phyloP scores from a whole-genome alignment of 2,113 vertebrate genomes.

The Pelvicachromis taeniatus region DNA sequence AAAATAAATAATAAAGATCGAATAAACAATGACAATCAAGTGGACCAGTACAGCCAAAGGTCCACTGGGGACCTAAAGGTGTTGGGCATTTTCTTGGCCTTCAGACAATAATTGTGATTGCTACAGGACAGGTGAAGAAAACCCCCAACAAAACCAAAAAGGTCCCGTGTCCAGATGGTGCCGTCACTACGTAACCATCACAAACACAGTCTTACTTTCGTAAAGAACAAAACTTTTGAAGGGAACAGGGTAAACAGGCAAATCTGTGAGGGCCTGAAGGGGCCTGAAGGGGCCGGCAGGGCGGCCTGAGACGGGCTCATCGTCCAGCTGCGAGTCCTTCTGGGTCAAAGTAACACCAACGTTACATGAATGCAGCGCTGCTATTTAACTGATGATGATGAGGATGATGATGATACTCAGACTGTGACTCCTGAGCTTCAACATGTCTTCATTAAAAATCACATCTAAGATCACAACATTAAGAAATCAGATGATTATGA shows the following conservation, averaged over 20 bases:
- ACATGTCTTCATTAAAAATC: not conserved
- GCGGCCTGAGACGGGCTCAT: not conserved
- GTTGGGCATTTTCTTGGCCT: no score
- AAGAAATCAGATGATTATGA: not conserved
- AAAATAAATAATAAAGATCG: no score
- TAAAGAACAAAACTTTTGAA: not conserved
- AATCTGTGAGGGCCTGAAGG: accelerated
- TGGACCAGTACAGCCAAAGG: no score
- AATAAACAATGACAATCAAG: no score
- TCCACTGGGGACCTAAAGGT: no score
- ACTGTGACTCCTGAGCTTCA: no score
- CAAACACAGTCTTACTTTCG: not conserved
- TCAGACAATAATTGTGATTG: no score
- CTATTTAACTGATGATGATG: not conserved
- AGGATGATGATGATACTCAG: no score
- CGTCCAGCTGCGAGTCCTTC: not conserved
- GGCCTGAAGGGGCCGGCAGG: accelerated
- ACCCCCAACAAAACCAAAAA: no score
- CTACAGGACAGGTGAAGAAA: no score
- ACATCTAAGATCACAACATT: not conserved
- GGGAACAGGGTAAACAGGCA: not conserved
- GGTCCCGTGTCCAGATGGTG: not conserved
- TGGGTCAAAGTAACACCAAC: not conserved
- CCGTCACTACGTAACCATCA: not conserved
- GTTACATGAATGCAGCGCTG: not conserved